Evolutionary conservation across 2,113 vertebrate genomes (phyloP).

Genomic region (zebrafish (Danio rerio)): DNA sequence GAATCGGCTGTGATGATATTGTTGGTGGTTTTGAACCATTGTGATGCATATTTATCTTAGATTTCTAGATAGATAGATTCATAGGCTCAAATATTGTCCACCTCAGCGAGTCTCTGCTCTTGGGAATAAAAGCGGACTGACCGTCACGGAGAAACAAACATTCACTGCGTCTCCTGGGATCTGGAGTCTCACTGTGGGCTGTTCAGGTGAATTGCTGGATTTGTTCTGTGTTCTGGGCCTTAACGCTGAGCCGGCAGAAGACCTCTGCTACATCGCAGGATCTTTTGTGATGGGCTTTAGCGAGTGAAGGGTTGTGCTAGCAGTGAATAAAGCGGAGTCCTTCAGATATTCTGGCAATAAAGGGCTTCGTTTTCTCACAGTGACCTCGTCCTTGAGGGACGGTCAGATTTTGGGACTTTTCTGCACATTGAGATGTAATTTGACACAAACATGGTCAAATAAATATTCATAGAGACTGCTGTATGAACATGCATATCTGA

Average conservation of each 20-base stretch:
- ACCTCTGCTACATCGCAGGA: slow-evolving; percentile 6
- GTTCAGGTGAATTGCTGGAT: slow-evolving; percentile 46
- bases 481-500: no score
- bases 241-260: slow-evolving; percentile 46
- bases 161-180: slow-evolving; percentile 27
- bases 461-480: no score
- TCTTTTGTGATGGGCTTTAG: slow-evolving; percentile 39
- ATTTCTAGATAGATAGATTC: no score
- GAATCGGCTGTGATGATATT: not conserved
- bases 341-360: not conserved
- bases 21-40: not conserved
- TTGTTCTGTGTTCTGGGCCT: slow-evolving; percentile 30
- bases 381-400: slow-evolving; percentile 1
- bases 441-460: not conserved
- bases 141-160: not conserved
- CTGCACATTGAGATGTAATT: not conserved
- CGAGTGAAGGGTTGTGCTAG: slow-evolving; percentile 31
- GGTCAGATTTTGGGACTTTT: not conserved
- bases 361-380: not conserved
- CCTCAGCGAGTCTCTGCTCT: not conserved
- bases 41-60: not conserved
- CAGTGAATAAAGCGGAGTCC: slow-evolving; percentile 27
- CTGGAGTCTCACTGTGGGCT: not conserved
- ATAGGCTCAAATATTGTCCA: not conserved
- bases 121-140: not conserved